Percentiles rank a stretch among this genome's conserved stretches.
Conservation (phyloP, 1,140 invertebrate genomes). For the Brachionus rubens region DNA sequence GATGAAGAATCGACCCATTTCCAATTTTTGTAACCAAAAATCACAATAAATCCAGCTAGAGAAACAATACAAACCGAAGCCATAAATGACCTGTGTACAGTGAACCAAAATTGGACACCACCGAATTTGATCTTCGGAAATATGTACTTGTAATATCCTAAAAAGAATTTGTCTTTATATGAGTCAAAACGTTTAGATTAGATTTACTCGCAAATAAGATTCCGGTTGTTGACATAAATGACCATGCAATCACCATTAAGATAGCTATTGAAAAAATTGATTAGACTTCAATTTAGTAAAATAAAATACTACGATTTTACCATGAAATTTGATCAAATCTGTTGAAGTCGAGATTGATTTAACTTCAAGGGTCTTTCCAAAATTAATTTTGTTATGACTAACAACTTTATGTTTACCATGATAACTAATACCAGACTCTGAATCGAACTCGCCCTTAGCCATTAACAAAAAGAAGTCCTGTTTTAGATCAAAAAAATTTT, state of each 20-base stretch:
- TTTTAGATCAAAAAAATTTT: slow-evolving; percentile 29
- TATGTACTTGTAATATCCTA: slow-evolving; percentile 28
- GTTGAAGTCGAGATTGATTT: neutral
- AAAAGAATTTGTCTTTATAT: neutral
- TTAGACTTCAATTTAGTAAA: neutral
- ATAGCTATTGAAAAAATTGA: neutral
- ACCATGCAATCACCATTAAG: slow-evolving; percentile 2
- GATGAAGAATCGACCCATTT: neutral
- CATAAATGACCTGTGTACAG: slow-evolving; percentile 17
- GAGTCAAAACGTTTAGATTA: neutral
- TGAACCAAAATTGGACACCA: slow-evolving; percentile 31
- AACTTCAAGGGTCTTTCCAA: neutral
- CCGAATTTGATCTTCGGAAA: neutral
- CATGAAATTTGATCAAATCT: slow-evolving; percentile 18
- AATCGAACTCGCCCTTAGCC: slow-evolving; percentile 17
- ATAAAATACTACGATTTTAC: neutral
- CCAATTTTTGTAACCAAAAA: slow-evolving; percentile 34
- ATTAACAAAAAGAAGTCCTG: slow-evolving; percentile 26
- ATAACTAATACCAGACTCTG: neutral
- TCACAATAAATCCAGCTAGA: neutral
- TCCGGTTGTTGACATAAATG: slow-evolving; percentile 21
- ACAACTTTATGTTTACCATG: neutral
- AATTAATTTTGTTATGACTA: slow-evolving; percentile 1
- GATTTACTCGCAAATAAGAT: slow-evolving; percentile 33
- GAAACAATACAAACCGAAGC: neutral